Conservation (phyloP, 2,888 invertebrate genomes). For the Entomobrya proxima region DNA sequence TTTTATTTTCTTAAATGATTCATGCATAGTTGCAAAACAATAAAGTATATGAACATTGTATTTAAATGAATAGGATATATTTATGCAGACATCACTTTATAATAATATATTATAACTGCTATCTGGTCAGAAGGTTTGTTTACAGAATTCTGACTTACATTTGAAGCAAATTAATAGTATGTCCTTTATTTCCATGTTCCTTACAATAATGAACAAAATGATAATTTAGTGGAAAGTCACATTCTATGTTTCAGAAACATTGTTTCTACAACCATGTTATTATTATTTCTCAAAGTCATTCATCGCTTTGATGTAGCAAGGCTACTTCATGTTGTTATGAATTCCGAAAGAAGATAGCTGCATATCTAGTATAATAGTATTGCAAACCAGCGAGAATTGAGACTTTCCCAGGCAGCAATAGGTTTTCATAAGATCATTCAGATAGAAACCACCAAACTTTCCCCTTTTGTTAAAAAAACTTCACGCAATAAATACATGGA, state of each 20-base stretch:
- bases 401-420: slow-evolving; percentile 42
- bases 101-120: too few species aligned
- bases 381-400: slow-evolving; percentile 5
- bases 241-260: not conserved
- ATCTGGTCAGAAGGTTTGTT: too few species aligned
- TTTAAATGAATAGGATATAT: too few species aligned
- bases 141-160: too few species aligned
- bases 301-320: slow-evolving; percentile 4
- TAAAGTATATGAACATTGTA: too few species aligned
- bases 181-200: slow-evolving; percentile 47
- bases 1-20: too few species aligned
- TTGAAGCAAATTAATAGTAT: too few species aligned
- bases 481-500: slow-evolving; percentile 47
- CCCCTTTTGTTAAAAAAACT: slow-evolving; percentile 40
- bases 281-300: not conserved
- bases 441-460: slow-evolving; percentile 55
- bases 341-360: not conserved
- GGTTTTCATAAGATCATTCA: slow-evolving; percentile 55
- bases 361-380: slow-evolving; percentile 12
- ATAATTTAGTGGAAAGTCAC: not conserved
- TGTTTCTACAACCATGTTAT: not conserved
- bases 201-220: slow-evolving; percentile 19
- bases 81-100: too few species aligned
- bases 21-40: too few species aligned
- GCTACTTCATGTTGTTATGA: not conserved